Evolutionary conservation across 2,797 vertebrate genomes (phyloP).

Genomic region (Halcyon chelicuti): DNA sequence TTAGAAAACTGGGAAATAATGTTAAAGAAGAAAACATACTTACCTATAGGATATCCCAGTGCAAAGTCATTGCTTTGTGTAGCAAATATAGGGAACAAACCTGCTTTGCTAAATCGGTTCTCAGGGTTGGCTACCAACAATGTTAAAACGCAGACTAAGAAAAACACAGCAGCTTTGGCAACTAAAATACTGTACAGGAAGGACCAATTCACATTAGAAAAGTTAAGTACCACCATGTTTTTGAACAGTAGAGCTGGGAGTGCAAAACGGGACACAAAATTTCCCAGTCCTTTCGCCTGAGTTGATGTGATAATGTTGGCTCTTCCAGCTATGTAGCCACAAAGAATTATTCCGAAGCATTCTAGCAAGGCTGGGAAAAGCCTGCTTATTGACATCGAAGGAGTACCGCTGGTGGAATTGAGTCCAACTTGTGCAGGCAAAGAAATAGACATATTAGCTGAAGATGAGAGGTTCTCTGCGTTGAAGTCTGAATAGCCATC

Average conservation of each 20-base stretch:
- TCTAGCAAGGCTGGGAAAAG: constrained; percentile 95
- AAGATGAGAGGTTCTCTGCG: constrained; percentile 64
- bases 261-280: constrained; percentile 97
- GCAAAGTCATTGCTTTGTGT: constrained; percentile 99
- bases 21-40: constrained; percentile 68
- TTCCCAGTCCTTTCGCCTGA: constrained; percentile 95
- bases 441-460: constrained; percentile 67
- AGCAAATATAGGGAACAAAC: constrained; percentile 96
- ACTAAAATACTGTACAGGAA: constrained; percentile 94
- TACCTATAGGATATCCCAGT: constrained; percentile 96
- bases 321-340: constrained; percentile 94
- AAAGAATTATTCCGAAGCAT: constrained; percentile 97
- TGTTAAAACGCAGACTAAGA: constrained; percentile 89
- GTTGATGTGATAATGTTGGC: constrained; percentile 90
- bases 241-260: constrained; percentile 95
- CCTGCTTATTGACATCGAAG: constrained; percentile 91
- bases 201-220: constrained; percentile 93
- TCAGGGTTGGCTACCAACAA: constrained; percentile 89
- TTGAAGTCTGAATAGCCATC: constrained; percentile 63
- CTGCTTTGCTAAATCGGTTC: constrained; percentile 92
- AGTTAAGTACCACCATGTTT: constrained; percentile 97
- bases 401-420: constrained; percentile 60
- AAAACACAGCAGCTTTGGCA: constrained; percentile 93
- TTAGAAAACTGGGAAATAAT: neutral
- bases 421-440: constrained; percentile 48